Evolutionary conservation across 2,113 vertebrate genomes (phyloP).

Genomic region (Cyanocitta stelleri): DNA sequence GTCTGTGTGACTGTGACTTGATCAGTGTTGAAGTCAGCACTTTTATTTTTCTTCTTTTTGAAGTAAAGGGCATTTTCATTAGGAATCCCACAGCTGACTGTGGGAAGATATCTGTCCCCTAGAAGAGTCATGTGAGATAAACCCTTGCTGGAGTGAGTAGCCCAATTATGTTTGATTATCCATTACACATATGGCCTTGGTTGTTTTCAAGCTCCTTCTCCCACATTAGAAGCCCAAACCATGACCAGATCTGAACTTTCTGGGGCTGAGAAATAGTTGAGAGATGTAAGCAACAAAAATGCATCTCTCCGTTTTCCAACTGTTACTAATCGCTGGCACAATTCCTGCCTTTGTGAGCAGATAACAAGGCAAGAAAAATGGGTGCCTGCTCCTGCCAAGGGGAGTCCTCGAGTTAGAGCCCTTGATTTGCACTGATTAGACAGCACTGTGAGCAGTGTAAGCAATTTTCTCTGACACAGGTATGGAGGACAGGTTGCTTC

Average conservation of each 20-base stretch:
- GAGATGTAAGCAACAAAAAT: background rate
- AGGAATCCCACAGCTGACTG: background rate
- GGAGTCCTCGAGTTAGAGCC: background rate
- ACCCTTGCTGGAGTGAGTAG: background rate
- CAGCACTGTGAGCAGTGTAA: background rate
- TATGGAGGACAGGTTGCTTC: background rate
- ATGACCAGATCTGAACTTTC: background rate
- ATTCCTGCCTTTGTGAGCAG: background rate
- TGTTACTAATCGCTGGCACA: background rate
- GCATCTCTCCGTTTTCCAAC: background rate
- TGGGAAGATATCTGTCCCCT: background rate
- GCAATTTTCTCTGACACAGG: background rate
- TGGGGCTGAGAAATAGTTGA: background rate
- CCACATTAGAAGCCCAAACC: background rate
- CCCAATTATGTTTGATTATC: background rate
- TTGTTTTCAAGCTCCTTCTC: background rate
- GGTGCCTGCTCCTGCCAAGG: background rate
- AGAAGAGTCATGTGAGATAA: background rate
- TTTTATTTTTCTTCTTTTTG: constrained; percentile 21
- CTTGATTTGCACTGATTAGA: background rate
- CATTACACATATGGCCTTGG: background rate
- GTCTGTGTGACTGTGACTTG: background rate
- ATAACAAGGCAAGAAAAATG: background rate
- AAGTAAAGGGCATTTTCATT: background rate
- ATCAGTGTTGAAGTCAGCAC: constrained; percentile 1